Conservation (phyloP, 2,113 vertebrate genomes). For the Pterocles gutturalis region DNA sequence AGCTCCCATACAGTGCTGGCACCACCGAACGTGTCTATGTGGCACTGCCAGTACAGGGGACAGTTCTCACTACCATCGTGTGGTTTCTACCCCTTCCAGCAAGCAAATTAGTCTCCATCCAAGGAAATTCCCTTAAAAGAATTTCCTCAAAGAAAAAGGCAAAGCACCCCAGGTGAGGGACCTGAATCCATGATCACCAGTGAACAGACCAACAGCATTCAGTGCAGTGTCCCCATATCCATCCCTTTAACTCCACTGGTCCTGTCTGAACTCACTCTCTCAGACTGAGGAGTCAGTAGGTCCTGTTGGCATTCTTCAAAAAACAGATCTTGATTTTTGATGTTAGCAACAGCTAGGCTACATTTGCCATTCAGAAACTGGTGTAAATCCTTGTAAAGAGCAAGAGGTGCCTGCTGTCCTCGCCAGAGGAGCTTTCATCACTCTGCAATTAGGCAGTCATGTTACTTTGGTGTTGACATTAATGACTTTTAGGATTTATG, state of each 20-base stretch:
- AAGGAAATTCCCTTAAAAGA: background rate
- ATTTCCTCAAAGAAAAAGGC: background rate
- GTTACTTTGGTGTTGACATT: background rate
- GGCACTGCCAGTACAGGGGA: background rate
- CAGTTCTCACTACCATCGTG: background rate
- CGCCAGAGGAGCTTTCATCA: background rate
- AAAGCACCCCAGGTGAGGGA: background rate
- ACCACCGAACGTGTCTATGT: background rate
- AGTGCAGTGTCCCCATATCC: background rate
- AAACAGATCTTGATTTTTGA: background rate
- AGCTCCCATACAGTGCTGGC: background rate
- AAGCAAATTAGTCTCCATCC: background rate
- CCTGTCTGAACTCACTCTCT: background rate
- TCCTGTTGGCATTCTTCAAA: background rate
- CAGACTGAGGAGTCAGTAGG: background rate
- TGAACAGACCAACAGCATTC: background rate
- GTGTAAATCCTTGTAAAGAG: background rate
- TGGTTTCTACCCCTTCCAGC: background rate
- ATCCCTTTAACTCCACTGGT: background rate
- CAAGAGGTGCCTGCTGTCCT: background rate
- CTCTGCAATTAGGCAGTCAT: background rate
- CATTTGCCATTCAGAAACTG: background rate
- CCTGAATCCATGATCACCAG: background rate
- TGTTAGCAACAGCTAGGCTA: background rate
- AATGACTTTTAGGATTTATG: background rate